Evolutionary conservation across 2,797 vertebrate species (phyloP).

Genomic region (Mus minutoides): DNA sequence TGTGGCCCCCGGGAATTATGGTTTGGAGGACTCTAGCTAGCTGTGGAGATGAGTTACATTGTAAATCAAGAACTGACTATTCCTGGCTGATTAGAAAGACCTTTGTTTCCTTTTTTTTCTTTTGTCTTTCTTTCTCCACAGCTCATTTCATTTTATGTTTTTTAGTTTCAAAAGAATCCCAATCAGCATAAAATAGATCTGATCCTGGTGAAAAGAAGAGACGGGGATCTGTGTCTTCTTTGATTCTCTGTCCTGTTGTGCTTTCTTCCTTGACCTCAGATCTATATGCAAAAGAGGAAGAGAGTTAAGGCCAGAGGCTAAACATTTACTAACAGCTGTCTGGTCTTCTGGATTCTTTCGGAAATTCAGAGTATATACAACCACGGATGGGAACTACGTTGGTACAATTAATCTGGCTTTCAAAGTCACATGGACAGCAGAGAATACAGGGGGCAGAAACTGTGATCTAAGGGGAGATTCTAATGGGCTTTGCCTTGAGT

Average conservation of each 20-base stretch:
- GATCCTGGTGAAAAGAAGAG: slow-evolving; percentile 40
- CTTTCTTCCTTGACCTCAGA: background rate
- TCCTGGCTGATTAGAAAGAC: slow-evolving; percentile 52
- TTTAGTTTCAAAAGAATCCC: slow-evolving; percentile 70
- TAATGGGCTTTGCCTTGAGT: background rate
- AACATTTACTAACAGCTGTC: background rate
- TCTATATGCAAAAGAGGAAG: background rate
- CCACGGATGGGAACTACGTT: slow-evolving; percentile 19
- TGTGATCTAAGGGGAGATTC: background rate
- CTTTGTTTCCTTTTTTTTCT: slow-evolving; percentile 18
- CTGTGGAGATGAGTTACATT: background rate
- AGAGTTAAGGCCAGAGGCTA: background rate
- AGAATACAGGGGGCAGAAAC: background rate
- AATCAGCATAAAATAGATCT: slow-evolving; percentile 60
- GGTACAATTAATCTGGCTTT: background rate
- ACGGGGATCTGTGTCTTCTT: slow-evolving; percentile 12
- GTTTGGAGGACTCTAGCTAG: background rate
- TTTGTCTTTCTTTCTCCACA: background rate
- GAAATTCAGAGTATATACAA: background rate
- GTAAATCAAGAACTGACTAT: slow-evolving; percentile 59
- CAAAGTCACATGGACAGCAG: background rate
- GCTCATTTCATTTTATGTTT: slow-evolving; percentile 62
- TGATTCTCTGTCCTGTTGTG: slow-evolving; percentile 48
- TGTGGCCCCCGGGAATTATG: background rate
- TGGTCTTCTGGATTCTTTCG: slow-evolving; percentile 39